These are phyloP conservation scores for Saturnia pavonia DNA, from an alignment of 2,888 invertebrate genomes.

Conservation along the genomic window DNA sequence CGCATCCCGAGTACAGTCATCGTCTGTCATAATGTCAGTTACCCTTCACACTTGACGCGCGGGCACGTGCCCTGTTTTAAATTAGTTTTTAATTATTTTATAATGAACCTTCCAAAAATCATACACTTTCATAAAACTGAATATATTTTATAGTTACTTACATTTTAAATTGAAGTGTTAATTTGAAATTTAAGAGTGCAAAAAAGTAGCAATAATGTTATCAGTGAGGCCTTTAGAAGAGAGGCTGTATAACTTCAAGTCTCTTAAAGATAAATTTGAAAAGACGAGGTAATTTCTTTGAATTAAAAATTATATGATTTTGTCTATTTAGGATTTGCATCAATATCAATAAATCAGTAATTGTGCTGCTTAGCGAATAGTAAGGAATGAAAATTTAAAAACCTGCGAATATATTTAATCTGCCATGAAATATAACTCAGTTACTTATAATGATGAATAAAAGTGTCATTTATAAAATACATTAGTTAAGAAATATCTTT, in stretches of 20 bases:
- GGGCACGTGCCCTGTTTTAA: slow-evolving; percentile 17
- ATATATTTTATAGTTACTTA: slow-evolving; percentile 13
- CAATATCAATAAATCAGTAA: background rate
- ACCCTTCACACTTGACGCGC: slow-evolving; percentile 30
- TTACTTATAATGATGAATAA: background rate
- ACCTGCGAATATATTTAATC: background rate
- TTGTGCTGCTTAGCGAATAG: background rate
- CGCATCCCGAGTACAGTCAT: slow-evolving; percentile 26
- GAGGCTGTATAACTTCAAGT: slow-evolving; percentile 67
- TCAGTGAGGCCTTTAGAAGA: slow-evolving; percentile 60
- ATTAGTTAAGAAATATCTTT: no score
- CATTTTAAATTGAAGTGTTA: slow-evolving; percentile 19
- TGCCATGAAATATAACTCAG: background rate
- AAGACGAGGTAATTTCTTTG: slow-evolving; percentile 55
- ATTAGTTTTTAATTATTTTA: slow-evolving; percentile 23
- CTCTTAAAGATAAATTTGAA: slow-evolving; percentile 71
- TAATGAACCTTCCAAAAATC: slow-evolving; percentile 13
- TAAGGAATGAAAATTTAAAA: background rate
- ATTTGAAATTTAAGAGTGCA: slow-evolving; percentile 20
- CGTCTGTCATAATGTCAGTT: slow-evolving; percentile 34
- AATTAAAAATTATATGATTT: background rate
- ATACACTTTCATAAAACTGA: slow-evolving; percentile 17
- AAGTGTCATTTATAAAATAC: no score
- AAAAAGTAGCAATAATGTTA: slow-evolving; percentile 54
- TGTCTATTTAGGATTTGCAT: background rate